Conservation (phyloP, 2,113 vertebrate genomes). For the Turdus rufiventris region DNA sequence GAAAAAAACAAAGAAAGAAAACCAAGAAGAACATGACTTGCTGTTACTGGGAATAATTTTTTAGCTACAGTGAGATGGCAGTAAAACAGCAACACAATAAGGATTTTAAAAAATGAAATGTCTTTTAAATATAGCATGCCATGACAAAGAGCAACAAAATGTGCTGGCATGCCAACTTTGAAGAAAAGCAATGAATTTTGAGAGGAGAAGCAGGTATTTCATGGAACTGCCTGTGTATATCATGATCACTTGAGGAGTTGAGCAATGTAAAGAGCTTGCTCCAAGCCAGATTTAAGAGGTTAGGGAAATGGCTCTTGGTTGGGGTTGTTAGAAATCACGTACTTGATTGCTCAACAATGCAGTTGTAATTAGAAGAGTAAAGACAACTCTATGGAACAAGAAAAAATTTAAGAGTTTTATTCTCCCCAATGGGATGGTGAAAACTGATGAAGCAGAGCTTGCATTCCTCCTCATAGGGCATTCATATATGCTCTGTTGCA, state of each 20-base stretch:
- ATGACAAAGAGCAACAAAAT: not conserved
- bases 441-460: not conserved
- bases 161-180: not conserved
- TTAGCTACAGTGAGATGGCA: not conserved
- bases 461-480: not conserved
- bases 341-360: slow-evolving; percentile 46
- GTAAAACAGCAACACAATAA: not conserved
- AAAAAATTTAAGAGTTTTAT: slow-evolving; percentile 25
- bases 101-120: not conserved
- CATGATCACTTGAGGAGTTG: not conserved
- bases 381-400: slow-evolving; percentile 40
- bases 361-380: slow-evolving; percentile 43
- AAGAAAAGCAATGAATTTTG: not conserved
- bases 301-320: not conserved
- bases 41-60: not conserved
- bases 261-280: not conserved
- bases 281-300: not conserved
- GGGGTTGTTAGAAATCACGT: not conserved
- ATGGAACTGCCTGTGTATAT: not conserved
- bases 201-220: not conserved
- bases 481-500: not conserved
- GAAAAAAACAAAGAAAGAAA: not conserved
- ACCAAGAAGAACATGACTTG: not conserved
- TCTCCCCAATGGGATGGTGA: not conserved
- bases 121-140: not conserved